Base-by-base conservation (phyloP, 1,140 invertebrate genomes). In the Bicyclus anynana region DNA sequence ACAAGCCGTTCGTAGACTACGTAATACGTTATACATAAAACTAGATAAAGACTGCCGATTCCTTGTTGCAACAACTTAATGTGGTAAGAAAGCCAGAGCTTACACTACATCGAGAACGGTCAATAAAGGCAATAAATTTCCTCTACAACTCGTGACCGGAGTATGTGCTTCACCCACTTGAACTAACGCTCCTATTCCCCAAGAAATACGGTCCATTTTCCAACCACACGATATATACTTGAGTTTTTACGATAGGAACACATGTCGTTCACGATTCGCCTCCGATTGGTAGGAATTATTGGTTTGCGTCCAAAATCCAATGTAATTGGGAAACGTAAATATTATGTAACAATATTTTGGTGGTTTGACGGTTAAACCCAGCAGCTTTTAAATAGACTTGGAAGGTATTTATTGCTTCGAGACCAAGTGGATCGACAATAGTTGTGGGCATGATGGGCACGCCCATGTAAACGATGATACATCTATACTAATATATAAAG, bases 111-210 rank as follows among this genome's bases (percentile, higher is more conserved):
- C 21, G 33, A 12, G 17, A 56, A 56, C 53, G 44, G 56, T 51
- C 54, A 59, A 52, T 59, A 59, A 46, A 52, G 49, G 40, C 20
- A 40, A 51, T 59, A 51, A 29, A 59, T 59, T 59, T 51, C 26
- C 56, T 40, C 27, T 35, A 51, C 42, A 27, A 29, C 48, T 51
- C 49, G 48, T 59, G 48, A 50, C 38, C 47, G 29, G 50, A 52
- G 44, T 27, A 37, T 52, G 50, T 38, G 12, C 17, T 40, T 23
- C 7, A 14, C 5, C 5, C 23, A 12, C 23, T 47, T 47, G 17
- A 14, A 47, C 21, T 26, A 2, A 27, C 2, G 6, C 21, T 7
- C 44, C 18, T 47, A 47, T 47, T 18, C 0, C 14, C 12, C 6
- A 6, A 26, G 21, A 13, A 23, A 47, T 47, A 47, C n/a, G 44